Evolutionary conservation across 2,113 vertebrate genomes (phyloP), one percentile per base, ranked within the genome.

Genomic region (Brachypteracias leptosomus): DNA sequence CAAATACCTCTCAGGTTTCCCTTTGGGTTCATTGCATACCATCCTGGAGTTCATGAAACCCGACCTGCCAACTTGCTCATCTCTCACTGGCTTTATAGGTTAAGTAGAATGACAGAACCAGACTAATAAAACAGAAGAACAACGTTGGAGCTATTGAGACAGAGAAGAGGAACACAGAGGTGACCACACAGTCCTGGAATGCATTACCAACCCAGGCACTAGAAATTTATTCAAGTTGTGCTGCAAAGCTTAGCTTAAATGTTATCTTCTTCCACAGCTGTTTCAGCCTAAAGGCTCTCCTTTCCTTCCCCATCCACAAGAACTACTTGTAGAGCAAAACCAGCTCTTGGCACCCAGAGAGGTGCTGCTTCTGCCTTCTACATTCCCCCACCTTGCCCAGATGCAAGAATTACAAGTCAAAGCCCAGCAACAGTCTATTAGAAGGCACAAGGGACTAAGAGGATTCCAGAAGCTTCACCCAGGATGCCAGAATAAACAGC

Each of bases 101-200:
- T 95, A 95, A 96, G 93, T 77, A 74, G 78, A 95, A 94, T 68
- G 93, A 83, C 96, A 96, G 93, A 95, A 31, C 4, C 63, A 89
- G 81, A 74, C 89, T 84, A 95, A 85, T 89, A 96, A 95, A 95
- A 92, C 57, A 93, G 79, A 80, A 90, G 89, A 96, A 93, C 61
- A 92, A 85, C 2, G 0, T 83, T 85, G 81, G 87, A 96, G 81
- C 93, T 89, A n/a, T 70, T 95, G 74, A 93, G 85, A 95, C 88
- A 84, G 22, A 68, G 72, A 80, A 88, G 54, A 95, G 75, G 88
- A 94, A 91, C 46, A 68, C 83, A 65, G 73, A 76, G 62, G 76
- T 96, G 92, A 96, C 61, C 47, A 47, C 78, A 86, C 44, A 67
- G 84, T 92, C 86, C 74, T 90, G 94, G 95, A 97, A 97, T 97